Conservation (phyloP, 2,797 vertebrate genomes). For the Aeoliscus strigatus region DNA sequence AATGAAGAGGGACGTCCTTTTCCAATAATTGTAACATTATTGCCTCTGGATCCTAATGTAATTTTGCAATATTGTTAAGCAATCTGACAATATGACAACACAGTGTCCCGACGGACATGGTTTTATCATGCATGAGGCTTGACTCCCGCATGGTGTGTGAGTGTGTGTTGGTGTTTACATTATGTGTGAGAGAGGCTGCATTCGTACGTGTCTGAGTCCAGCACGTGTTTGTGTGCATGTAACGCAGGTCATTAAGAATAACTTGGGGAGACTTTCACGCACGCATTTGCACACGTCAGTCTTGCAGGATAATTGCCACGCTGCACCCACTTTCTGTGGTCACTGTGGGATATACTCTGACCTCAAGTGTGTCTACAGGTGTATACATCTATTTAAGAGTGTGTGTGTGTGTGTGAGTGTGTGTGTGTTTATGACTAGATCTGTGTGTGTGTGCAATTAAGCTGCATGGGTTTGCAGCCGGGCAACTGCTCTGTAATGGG, state of each 20-base stretch:
- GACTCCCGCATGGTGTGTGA: slow-evolving; percentile 26
- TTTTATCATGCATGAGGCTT: slow-evolving; percentile 72
- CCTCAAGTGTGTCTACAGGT: slow-evolving; percentile 56
- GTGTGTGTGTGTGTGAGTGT: slow-evolving; percentile 29
- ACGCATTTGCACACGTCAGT: slow-evolving; percentile 72
- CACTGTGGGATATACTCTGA: slow-evolving; percentile 60
- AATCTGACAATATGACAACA: slow-evolving; percentile 77
- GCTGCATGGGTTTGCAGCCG: slow-evolving; percentile 45
- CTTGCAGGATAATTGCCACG: slow-evolving; percentile 67
- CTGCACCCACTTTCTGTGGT: slow-evolving; percentile 54
- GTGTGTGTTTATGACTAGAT: slow-evolving; percentile 32
- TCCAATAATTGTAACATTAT: slow-evolving; percentile 76
- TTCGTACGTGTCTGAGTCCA: slow-evolving; percentile 30
- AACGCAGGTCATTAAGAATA: slow-evolving; percentile 64
- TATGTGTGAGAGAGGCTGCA: slow-evolving; percentile 32
- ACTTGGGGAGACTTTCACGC: slow-evolving; percentile 57
- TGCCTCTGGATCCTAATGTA: slow-evolving; percentile 74
- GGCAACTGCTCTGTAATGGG: slow-evolving; percentile 70
- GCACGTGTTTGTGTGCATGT: slow-evolving; percentile 50
- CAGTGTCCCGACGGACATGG: slow-evolving; percentile 59
- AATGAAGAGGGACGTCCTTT: slow-evolving; percentile 43
- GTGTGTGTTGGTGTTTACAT: slow-evolving; percentile 30
- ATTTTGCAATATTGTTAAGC: slow-evolving; percentile 77
- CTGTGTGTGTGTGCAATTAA: slow-evolving; percentile 53
- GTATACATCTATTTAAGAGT: slow-evolving; percentile 50